Evolutionary conservation across 1,140 invertebrate species (phyloP).

Genomic region (Bombus sibiricus): DNA sequence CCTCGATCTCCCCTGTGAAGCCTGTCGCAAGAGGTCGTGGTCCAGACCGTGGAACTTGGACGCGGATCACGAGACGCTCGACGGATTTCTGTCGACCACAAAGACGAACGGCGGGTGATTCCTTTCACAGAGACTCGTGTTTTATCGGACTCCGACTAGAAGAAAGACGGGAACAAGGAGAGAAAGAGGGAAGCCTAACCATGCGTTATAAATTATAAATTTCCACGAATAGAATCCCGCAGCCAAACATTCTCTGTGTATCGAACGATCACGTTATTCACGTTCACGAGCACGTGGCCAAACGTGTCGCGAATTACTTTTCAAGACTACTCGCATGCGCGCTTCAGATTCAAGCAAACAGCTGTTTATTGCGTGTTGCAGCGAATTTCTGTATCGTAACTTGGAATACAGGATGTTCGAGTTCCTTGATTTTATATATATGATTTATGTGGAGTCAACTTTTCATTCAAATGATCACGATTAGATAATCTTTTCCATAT

Average conservation of each 20-base stretch:
- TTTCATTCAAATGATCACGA: too few relatives aligned
- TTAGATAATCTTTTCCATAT: too few relatives aligned
- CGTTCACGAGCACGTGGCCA: slow-evolving; percentile 52
- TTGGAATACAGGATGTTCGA: not conserved
- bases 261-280: slow-evolving; percentile 46
- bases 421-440: not conserved
- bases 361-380: not conserved
- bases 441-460: not conserved
- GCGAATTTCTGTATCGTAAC: not conserved
- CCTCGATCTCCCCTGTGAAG: slow-evolving; percentile 74
- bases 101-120: not conserved
- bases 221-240: slow-evolving; percentile 44
- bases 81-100: slow-evolving; percentile 46
- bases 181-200: not conserved
- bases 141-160: not conserved
- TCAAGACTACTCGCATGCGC: not conserved
- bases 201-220: slow-evolving; percentile 23
- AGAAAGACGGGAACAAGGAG: not conserved
- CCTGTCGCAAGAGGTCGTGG: slow-evolving; percentile 70
- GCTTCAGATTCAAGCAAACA: not conserved
- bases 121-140: not conserved
- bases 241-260: not conserved
- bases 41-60: slow-evolving; percentile 68
- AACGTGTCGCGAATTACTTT: slow-evolving; percentile 46
- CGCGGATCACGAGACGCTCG: slow-evolving; percentile 65